Percentiles rank a stretch among this genome's conserved stretches.
Conservation (phyloP, 2,888 invertebrate genomes). For the Ennomos fuscantarius region DNA sequence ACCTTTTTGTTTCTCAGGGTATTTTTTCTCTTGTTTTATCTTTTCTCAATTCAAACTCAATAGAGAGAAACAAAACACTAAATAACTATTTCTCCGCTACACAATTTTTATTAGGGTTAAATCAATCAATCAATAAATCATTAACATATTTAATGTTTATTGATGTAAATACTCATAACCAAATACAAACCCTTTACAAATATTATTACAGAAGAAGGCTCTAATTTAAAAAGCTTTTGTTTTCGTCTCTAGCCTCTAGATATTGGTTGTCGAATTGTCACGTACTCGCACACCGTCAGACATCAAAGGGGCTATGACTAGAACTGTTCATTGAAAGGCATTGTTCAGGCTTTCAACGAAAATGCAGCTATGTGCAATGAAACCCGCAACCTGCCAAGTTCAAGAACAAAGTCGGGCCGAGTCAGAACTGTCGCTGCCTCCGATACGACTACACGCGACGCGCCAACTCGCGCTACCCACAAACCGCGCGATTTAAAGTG, state of each 20-base stretch:
- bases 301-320: constrained; percentile 37
- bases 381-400: constrained; percentile 75
- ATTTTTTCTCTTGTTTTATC: too few relatives aligned
- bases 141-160: too few relatives aligned
- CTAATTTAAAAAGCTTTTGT: constrained; percentile 20
- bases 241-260: constrained; percentile 29
- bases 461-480: constrained; percentile 40
- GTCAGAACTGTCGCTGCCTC: constrained; percentile 73
- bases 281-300: constrained; percentile 21
- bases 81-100: too few relatives aligned
- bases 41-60: too few relatives aligned
- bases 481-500: constrained; percentile 55
- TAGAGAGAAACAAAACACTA: too few relatives aligned
- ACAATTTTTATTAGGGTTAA: too few relatives aligned
- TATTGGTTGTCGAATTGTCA: constrained; percentile 24
- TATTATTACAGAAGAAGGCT: too few relatives aligned
- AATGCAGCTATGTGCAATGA: constrained; percentile 74
- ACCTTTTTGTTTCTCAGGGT: too few relatives aligned
- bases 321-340: constrained; percentile 27
- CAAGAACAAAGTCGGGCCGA: constrained; percentile 64
- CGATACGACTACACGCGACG: constrained; percentile 53
- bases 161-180: too few relatives aligned
- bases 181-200: too few relatives aligned
- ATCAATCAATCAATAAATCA: too few relatives aligned
- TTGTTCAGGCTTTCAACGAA: constrained; percentile 51